Conservation (phyloP, 2,888 invertebrate genomes). For the Aleiodes alternator region DNA sequence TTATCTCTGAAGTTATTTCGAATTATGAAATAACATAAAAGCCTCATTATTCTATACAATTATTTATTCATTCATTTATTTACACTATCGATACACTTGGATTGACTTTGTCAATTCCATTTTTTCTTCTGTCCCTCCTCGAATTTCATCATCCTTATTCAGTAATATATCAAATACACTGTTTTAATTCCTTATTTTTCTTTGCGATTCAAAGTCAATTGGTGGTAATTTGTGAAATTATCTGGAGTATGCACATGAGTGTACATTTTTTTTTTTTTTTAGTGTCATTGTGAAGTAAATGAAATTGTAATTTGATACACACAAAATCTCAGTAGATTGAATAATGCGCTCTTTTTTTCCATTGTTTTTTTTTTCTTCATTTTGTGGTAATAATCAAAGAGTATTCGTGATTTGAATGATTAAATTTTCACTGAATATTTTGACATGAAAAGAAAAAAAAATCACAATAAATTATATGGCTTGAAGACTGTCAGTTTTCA, state of each 20-base stretch:
- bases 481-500: slow-evolving; percentile 60
- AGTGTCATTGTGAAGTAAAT: background rate
- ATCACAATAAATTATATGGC: slow-evolving; percentile 33
- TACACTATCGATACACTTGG: slow-evolving; percentile 70
- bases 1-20: slow-evolving; percentile 28
- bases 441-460: slow-evolving; percentile 13
- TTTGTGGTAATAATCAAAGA: slow-evolving; percentile 2
- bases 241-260: slow-evolving; percentile 21
- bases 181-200: slow-evolving; percentile 50
- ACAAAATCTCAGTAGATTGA: background rate
- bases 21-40: slow-evolving; percentile 6
- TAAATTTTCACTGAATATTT: slow-evolving; percentile 5
- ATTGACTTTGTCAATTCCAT: slow-evolving; percentile 51
- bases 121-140: slow-evolving; percentile 30
- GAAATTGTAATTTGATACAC: background rate
- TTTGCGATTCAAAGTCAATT: background rate
- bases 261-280: slow-evolving; percentile 31
- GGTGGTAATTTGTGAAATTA: slow-evolving; percentile 16
- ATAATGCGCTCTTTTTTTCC: background rate
- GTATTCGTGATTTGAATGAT: background rate
- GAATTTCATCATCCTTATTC: slow-evolving; percentile 51
- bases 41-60: slow-evolving; percentile 42
- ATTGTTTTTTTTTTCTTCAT: background rate
- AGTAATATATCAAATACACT: slow-evolving; percentile 59
- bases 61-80: slow-evolving; percentile 63